Evolutionary conservation across 2,888 invertebrate genomes (phyloP), one percentile per base, ranked within the genome.

Genomic region (Cataglyphis rosenhaueri): DNA sequence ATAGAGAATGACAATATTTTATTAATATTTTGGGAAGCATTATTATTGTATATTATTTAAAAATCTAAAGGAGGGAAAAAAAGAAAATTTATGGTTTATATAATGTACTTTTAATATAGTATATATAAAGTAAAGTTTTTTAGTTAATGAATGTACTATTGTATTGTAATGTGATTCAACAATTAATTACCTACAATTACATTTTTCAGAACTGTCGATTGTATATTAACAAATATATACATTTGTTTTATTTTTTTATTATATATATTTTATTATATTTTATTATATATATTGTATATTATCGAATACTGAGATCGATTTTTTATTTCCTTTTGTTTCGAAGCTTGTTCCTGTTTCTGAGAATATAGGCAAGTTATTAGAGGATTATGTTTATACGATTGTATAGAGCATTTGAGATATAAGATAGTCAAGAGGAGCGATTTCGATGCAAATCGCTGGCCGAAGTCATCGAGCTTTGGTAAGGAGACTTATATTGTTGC

Each of bases 361-460:
- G n/a, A 64, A 2, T 74, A 9, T 21, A 9, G n/a, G 15, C 25
- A 32, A 25, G 21, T 15, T 55, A 76, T n/a, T 9, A 15, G 2
- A 35, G 35, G 38, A 38, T 74, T 64, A 48, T 21, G 5, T 74
- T 76, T n/a, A 15, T n/a, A 9, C 18, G 18, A 61, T 61, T 73
- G 44, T n/a, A 59, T 2, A 15, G 12, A 75, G 3, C 41, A 55
- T 10, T 38, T 25, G 66, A 81, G 66, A 73, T 59, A 71, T 29
- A 25, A 32, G 35, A 29, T 35, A 66, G 38, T 62, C 38, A 68
- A 32, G 70, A 81, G 64, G 44, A 62, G n/a, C 68, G 68, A 84
- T 81, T 84, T 74, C 44, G 62, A 74, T 84, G 83, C 66, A 84
- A 84, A 84, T 74, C 25, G 44, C 73, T 41, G 10, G 55, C 29